A percentile compares a stretch with the other conserved stretches of the same genome.
Conservation (phyloP, 2,113 vertebrate species). For the Collichthys lucidus region DNA sequence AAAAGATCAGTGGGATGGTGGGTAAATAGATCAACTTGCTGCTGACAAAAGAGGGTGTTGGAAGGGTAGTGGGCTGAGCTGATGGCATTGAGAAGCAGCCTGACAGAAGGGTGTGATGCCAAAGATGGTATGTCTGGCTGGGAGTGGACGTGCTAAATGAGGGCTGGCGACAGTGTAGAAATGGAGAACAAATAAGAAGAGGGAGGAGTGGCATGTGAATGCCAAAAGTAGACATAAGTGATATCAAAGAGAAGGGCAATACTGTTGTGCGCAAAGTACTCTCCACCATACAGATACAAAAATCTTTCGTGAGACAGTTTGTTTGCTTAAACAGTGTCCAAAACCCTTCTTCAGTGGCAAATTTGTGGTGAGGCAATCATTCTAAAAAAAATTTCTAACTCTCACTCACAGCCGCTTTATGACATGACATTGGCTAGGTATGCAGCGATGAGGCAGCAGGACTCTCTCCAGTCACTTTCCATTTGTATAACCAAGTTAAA, state of each 20-base stretch:
- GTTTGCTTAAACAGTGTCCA: no score
- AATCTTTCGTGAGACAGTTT: background rate
- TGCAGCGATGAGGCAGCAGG: background rate
- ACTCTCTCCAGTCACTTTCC: background rate
- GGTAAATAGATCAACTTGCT: slow-evolving; percentile 83
- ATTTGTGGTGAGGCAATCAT: background rate
- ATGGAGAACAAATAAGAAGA: slow-evolving; percentile 70
- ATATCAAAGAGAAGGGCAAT: slow-evolving; percentile 15
- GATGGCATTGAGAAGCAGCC: slow-evolving; percentile 63
- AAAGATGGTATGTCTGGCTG: slow-evolving; percentile 66
- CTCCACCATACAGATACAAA: background rate
- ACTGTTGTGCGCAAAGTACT: background rate
- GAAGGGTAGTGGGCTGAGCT: slow-evolving; percentile 55
- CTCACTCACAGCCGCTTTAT: background rate
- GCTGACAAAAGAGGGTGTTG: slow-evolving; percentile 78
- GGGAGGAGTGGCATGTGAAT: slow-evolving; percentile 35
- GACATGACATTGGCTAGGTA: background rate
- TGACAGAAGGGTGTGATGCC: slow-evolving; percentile 71
- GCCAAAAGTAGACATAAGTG: slow-evolving; percentile 48
- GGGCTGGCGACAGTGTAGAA: slow-evolving; percentile 63
- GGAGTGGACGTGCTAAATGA: slow-evolving; percentile 66
- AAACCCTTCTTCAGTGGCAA: no score
- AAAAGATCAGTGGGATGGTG: slow-evolving; percentile 82
- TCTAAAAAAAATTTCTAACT: background rate
- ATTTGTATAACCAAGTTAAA: background rate